phyloP scores from a whole-genome alignment of 2,113 vertebrate species.

The Alethe castanea region DNA sequence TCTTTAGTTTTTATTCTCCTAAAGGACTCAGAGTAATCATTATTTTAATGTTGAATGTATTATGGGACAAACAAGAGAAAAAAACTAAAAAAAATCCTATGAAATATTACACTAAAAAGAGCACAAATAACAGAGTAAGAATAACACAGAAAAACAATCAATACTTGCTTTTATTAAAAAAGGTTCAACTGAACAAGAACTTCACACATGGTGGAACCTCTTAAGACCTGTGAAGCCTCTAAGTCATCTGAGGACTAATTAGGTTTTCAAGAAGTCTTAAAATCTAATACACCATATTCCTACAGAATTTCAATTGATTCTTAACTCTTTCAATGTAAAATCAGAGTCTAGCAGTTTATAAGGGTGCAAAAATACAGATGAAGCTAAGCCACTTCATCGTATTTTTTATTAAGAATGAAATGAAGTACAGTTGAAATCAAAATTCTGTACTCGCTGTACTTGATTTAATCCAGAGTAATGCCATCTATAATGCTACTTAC shows the following conservation, averaged over 20 bases:
- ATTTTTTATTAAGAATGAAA: background rate
- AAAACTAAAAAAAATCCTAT: background rate
- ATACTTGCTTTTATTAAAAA: background rate
- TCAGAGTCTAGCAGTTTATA: background rate
- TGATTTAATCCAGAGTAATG: background rate
- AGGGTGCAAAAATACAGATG: background rate
- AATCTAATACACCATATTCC: background rate
- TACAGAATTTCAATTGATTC: background rate
- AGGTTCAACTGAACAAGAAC: background rate
- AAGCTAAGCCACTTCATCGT: background rate
- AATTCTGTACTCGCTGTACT: background rate
- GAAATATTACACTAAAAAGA: background rate
- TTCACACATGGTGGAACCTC: background rate
- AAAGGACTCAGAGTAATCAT: background rate
- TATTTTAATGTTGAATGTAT: background rate
- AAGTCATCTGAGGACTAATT: background rate
- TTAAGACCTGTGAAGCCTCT: background rate
- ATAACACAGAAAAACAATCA: background rate
- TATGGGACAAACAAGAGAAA: background rate
- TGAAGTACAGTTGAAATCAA: background rate
- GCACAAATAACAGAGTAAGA: background rate
- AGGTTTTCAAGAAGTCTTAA: background rate
- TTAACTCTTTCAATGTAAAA: background rate
- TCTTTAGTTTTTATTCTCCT: background rate
- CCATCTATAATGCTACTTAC: background rate